These are phyloP conservation scores for Nannobrachium achirus DNA, from an alignment of 2,113 vertebrate species.

Conservation along the genomic window DNA sequence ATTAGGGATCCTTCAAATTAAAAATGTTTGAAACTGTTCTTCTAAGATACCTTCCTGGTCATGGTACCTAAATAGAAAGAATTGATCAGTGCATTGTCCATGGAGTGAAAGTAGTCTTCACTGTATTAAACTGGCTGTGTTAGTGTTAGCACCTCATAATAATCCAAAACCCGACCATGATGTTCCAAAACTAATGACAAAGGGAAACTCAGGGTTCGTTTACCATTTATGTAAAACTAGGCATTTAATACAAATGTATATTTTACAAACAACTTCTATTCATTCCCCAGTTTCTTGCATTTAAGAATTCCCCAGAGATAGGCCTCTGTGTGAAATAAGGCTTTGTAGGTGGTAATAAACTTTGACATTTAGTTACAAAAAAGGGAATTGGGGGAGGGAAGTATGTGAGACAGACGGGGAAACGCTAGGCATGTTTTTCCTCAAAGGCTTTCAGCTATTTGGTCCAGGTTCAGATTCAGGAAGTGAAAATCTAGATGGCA, in stretches of 20 bases:
- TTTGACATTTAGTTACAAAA: slow-evolving; percentile 60
- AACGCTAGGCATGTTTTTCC: slow-evolving; percentile 61
- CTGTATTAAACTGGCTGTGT: too few relatives aligned
- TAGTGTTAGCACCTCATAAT: too few relatives aligned
- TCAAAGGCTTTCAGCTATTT: slow-evolving; percentile 67
- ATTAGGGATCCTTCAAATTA: too few relatives aligned
- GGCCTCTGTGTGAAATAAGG: slow-evolving; percentile 11
- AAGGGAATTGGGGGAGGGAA: slow-evolving; percentile 57
- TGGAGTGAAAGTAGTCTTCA: too few relatives aligned
- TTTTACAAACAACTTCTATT: slow-evolving; percentile 44
- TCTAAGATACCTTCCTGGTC: too few relatives aligned
- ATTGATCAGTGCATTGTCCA: too few relatives aligned
- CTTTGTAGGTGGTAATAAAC: slow-evolving; percentile 53
- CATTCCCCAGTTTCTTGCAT: background rate
- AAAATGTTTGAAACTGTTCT: too few relatives aligned
- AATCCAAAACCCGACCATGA: too few relatives aligned
- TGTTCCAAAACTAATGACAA: slow-evolving; percentile 27
- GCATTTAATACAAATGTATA: slow-evolving; percentile 37
- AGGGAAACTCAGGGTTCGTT: slow-evolving; percentile 36
- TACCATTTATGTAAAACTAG: slow-evolving; percentile 26
- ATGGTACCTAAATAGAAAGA: too few relatives aligned
- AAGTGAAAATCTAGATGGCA: slow-evolving; percentile 73
- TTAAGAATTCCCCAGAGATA: slow-evolving; percentile 18
- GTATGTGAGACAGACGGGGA: slow-evolving; percentile 31
- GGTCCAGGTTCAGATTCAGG: slow-evolving; percentile 75